Conservation (phyloP, 2,797 vertebrate species). For the Sebastes iracundus region DNA sequence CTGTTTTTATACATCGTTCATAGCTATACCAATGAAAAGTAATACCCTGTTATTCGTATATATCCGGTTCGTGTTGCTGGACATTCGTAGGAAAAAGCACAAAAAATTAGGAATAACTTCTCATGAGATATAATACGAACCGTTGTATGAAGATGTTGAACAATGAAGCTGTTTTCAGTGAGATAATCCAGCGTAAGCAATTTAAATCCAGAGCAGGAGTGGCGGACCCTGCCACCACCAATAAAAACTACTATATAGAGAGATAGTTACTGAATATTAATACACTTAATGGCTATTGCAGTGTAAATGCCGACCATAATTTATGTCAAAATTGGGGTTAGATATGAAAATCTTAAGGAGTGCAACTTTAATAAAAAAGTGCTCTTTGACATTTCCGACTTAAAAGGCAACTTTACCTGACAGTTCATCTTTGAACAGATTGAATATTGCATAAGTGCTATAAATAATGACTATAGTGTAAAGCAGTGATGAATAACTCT, state of each 20-base stretch:
- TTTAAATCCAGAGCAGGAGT: neutral
- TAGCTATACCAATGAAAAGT: too few species aligned
- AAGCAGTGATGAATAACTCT: conserved; percentile 14
- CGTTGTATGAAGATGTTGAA: neutral
- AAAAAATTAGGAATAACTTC: too few species aligned
- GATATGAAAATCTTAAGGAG: too few species aligned
- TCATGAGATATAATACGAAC: too few species aligned
- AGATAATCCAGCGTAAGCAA: neutral
- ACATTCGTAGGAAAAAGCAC: too few species aligned
- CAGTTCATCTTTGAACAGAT: conserved; percentile 1
- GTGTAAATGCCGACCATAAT: neutral
- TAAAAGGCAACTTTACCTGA: neutral
- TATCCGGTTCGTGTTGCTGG: too few species aligned
- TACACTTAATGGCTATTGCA: neutral
- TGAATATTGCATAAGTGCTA: neutral
- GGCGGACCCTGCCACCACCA: neutral
- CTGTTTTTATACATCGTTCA: too few species aligned
- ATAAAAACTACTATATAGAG: neutral
- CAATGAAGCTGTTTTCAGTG: neutral
- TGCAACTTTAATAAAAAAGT: neutral
- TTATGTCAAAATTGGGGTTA: neutral
- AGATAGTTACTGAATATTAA: neutral
- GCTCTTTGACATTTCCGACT: neutral
- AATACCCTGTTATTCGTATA: too few species aligned
- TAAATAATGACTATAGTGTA: conserved; percentile 7